Percentiles rank a stretch among this genome's conserved stretches.
phyloP scores from a whole-genome alignment of 1,140 invertebrate species.

The Trissolcus basalis region DNA sequence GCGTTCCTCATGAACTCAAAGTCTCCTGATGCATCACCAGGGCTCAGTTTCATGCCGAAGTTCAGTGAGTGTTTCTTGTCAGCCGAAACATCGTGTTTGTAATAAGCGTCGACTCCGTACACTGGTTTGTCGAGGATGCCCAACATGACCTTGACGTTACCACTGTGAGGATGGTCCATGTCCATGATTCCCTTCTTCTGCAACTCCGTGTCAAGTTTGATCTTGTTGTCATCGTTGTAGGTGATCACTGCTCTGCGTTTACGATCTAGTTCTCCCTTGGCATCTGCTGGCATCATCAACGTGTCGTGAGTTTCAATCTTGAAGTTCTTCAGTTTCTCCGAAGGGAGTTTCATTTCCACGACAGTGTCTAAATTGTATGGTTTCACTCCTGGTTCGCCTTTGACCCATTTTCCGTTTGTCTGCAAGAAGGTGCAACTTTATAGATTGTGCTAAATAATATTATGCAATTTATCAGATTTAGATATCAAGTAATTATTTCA shows the following conservation, averaged over 20 bases:
- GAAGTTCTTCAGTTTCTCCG: slow-evolving; percentile 75
- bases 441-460: too few relatives aligned
- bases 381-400: slow-evolving; percentile 61
- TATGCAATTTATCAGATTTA: too few relatives aligned
- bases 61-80: slow-evolving; percentile 60
- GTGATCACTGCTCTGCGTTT: slow-evolving; percentile 63
- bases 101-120: slow-evolving; percentile 63
- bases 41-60: slow-evolving; percentile 56
- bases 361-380: slow-evolving; percentile 70
- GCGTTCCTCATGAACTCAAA: slow-evolving; percentile 45
- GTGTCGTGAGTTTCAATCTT: slow-evolving; percentile 62
- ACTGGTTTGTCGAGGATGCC: slow-evolving; percentile 52
- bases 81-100: slow-evolving; percentile 70
- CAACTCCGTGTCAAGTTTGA: slow-evolving; percentile 64
- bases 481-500: too few relatives aligned
- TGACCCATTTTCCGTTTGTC: slow-evolving; percentile 72
- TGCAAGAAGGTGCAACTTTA: too few relatives aligned
- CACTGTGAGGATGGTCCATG: slow-evolving; percentile 14
- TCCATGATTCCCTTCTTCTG: slow-evolving; percentile 48
- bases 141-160: slow-evolving; percentile 24
- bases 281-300: slow-evolving; percentile 48
- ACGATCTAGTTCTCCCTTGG: slow-evolving; percentile 55
- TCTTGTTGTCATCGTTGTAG: slow-evolving; percentile 77
- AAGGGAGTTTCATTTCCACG: slow-evolving; percentile 73
- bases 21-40: slow-evolving; percentile 44